phyloP scores from a whole-genome alignment of 1,140 invertebrate species.

The Carposina sasakii region DNA sequence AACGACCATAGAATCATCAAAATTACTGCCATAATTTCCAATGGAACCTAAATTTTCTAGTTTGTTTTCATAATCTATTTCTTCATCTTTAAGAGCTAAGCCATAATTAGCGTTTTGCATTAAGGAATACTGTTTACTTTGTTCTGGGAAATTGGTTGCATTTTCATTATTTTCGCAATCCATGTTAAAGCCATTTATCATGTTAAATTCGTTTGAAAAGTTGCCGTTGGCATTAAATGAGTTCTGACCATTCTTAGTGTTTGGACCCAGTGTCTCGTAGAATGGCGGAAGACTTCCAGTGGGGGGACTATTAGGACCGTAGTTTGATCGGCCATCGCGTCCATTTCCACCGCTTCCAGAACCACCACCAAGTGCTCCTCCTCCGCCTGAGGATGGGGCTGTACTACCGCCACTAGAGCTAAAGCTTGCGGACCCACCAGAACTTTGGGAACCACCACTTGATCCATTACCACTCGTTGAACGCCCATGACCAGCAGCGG shows the following conservation, averaged over 20 bases:
- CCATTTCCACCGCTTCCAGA: slow-evolving; percentile 80
- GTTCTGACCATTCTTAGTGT: slow-evolving; percentile 80
- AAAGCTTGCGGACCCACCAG: slow-evolving; percentile 71
- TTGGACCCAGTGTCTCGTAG: slow-evolving; percentile 81
- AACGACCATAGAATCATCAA: slow-evolving; percentile 85
- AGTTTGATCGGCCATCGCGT: slow-evolving; percentile 83
- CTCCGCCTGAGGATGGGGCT: slow-evolving; percentile 73
- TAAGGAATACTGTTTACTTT: slow-evolving; percentile 83
- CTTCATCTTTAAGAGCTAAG: slow-evolving; percentile 83
- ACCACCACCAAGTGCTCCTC: slow-evolving; percentile 75
- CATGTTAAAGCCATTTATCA: slow-evolving; percentile 79
- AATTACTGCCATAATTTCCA: slow-evolving; percentile 78
- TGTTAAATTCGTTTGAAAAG: slow-evolving; percentile 72
- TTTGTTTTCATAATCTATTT: slow-evolving; percentile 82
- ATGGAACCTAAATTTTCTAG: slow-evolving; percentile 77
- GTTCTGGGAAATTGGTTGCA: slow-evolving; percentile 66
- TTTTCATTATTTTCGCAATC: slow-evolving; percentile 81
- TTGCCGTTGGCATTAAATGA: slow-evolving; percentile 72
- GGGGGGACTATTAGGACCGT: slow-evolving; percentile 87
- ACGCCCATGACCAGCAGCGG: slow-evolving; percentile 84
- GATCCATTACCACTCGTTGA: slow-evolving; percentile 74
- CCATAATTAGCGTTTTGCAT: slow-evolving; percentile 88
- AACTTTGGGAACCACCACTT: slow-evolving; percentile 69
- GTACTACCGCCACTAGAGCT: slow-evolving; percentile 70
- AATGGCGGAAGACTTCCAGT: slow-evolving; percentile 88